Evolutionary conservation across 1,140 invertebrate species (phyloP).

Genomic region (Caerostris darwini): DNA sequence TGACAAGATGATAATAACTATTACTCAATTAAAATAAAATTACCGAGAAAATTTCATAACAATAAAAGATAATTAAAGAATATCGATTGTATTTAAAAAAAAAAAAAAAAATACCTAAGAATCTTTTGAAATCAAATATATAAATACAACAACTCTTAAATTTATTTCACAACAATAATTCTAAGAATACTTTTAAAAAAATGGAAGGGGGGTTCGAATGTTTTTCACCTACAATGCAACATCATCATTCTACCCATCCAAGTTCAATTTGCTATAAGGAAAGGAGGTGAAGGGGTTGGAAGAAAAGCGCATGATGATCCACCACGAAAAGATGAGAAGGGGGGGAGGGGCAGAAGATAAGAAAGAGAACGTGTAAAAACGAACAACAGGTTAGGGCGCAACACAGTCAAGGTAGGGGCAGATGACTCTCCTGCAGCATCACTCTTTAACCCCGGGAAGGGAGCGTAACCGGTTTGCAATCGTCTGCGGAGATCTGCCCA

Average conservation of each 20-base stretch:
- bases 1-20: too few relatives aligned
- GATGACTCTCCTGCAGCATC: constrained; percentile 21
- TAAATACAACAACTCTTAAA: too few relatives aligned
- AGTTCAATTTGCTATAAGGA: background rate
- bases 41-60: too few relatives aligned
- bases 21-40: too few relatives aligned
- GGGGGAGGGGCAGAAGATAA: background rate
- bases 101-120: too few relatives aligned
- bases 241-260: background rate
- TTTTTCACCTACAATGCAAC: constrained; percentile 2
- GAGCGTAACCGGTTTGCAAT: constrained; percentile 55
- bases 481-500: constrained; percentile 44
- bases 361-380: background rate
- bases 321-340: background rate
- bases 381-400: constrained; percentile 50
- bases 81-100: too few relatives aligned
- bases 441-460: constrained; percentile 24
- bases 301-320: background rate
- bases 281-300: background rate
- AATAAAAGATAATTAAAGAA: too few relatives aligned
- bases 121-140: too few relatives aligned
- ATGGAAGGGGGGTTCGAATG: background rate
- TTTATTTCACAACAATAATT: too few relatives aligned
- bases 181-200: too few relatives aligned
- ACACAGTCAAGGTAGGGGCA: constrained; percentile 34